Percentiles rank a stretch among this genome's conserved stretches.
These are phyloP conservation scores for Malacoctenus gilli DNA, from an alignment of 2,797 vertebrate species.

Conservation along the genomic window DNA sequence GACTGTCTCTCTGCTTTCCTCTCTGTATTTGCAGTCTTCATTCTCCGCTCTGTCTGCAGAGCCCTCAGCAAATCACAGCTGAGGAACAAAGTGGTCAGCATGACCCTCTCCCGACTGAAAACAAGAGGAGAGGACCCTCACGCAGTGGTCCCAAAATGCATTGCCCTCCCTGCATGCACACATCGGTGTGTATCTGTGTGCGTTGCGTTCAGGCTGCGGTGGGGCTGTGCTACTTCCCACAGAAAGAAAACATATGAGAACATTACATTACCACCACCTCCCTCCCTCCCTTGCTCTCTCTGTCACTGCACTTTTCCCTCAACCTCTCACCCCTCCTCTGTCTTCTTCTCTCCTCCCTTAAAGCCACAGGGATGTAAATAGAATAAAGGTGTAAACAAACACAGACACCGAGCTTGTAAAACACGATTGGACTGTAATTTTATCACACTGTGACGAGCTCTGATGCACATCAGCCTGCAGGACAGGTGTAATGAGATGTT, in stretches of 20 bases:
- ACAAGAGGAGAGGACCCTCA: constrained; percentile 49
- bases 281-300: constrained; percentile 9
- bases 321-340: constrained; percentile 25
- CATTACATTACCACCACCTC: constrained; percentile 51
- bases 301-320: constrained; percentile 47
- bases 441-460: no score
- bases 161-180: constrained; percentile 13
- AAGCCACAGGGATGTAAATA: constrained; percentile 42
- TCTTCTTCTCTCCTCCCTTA: no score
- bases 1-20: constrained; percentile 25
- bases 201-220: constrained; percentile 48
- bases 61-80: constrained; percentile 44
- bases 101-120: constrained; percentile 41
- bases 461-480: no score
- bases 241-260: constrained; percentile 74
- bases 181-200: constrained; percentile 1
- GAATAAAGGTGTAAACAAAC: no score
- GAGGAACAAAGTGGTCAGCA: constrained; percentile 56
- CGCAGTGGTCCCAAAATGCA: constrained; percentile 43
- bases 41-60: no score
- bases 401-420: no score
- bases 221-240: constrained; percentile 69
- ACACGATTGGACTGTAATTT: no score
- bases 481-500: no score
- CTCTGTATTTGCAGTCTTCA: constrained; percentile 12